phyloP scores from a whole-genome alignment of 2,113 vertebrate species.

The Channa argus region DNA sequence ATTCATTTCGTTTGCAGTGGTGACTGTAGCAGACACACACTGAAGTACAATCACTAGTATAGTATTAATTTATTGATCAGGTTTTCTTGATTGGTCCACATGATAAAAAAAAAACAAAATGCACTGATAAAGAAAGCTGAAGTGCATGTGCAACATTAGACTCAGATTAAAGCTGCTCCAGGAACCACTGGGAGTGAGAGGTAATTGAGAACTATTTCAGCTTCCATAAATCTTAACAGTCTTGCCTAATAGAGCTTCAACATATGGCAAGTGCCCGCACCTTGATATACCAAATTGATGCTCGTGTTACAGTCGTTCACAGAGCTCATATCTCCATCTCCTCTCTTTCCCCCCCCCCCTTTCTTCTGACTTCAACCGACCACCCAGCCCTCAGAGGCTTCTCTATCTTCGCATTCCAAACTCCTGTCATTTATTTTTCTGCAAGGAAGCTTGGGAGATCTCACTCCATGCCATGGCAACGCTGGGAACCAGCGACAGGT shows the following conservation, averaged over 20 bases:
- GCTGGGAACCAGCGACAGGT: conserved; percentile 30
- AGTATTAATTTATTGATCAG: neutral
- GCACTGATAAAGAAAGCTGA: neutral
- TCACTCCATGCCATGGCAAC: neutral
- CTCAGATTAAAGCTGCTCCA: neutral
- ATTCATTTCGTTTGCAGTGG: too few relatives aligned
- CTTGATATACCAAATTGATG: conserved; percentile 24
- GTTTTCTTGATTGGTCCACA: neutral
- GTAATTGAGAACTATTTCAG: conserved; percentile 1
- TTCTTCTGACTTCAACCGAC: conserved; percentile 1
- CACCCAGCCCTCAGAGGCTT: neutral
- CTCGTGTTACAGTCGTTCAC: conserved; percentile 19
- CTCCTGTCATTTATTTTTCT: conserved; percentile 40
- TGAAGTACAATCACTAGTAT: neutral
- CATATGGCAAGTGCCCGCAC: conserved; percentile 14
- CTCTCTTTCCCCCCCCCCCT: neutral
- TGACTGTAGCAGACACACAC: neutral
- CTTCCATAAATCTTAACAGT: conserved; percentile 14
- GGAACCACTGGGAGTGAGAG: neutral
- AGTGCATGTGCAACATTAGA: neutral
- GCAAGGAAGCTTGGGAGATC: conserved; percentile 18
- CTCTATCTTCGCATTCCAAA: conserved; percentile 32
- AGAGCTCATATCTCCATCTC: conserved; percentile 6
- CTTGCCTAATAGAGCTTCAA: conserved; percentile 14
- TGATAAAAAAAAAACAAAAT: neutral